These are phyloP conservation scores for Stichodactyla helianthus DNA, from an alignment of 64 coral and sea anemone genomes.

Conservation along the genomic window DNA sequence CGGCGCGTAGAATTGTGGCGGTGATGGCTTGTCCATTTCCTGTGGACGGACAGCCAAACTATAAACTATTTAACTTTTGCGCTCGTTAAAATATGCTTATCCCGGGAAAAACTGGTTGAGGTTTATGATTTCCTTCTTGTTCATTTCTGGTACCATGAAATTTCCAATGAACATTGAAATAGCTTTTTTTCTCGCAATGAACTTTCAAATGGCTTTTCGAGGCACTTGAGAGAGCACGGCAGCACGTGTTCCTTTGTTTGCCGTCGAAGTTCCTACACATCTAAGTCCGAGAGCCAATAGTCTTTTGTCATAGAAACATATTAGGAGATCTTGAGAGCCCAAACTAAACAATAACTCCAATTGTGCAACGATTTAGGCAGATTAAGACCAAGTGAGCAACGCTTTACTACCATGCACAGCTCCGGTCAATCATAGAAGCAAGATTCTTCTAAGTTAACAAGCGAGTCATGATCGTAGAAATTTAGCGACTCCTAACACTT, in stretches of 20 bases:
- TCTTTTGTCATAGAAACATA: conserved; percentile 24
- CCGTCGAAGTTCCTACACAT: conserved; percentile 17
- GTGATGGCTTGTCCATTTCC: neutral
- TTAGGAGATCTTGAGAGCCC: neutral
- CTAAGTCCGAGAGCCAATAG: conserved; percentile 12
- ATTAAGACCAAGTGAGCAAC: conserved; percentile 9
- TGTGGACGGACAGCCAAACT: neutral
- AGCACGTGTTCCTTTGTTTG: conserved; percentile 29
- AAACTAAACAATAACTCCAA: neutral
- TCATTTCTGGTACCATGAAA: conserved; percentile 14
- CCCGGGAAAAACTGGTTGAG: conserved; percentile 7
- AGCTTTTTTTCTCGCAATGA: neutral
- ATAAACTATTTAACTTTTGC: neutral
- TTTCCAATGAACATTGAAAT: conserved; percentile 3
- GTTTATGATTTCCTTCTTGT: conserved; percentile 7
- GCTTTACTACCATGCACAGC: neutral
- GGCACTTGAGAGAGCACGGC: conserved; percentile 10
- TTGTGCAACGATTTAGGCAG: neutral
- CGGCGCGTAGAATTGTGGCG: neutral
- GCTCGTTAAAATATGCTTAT: conserved; percentile 8
- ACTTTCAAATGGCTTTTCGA: conserved; percentile 21
- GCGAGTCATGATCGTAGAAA: neutral
- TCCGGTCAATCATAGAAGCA: neutral
- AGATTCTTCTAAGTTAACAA: neutral
- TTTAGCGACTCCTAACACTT: neutral